Base-by-base conservation (phyloP, 2,113 vertebrate genomes). In the Sturnira hondurensis region DNA sequence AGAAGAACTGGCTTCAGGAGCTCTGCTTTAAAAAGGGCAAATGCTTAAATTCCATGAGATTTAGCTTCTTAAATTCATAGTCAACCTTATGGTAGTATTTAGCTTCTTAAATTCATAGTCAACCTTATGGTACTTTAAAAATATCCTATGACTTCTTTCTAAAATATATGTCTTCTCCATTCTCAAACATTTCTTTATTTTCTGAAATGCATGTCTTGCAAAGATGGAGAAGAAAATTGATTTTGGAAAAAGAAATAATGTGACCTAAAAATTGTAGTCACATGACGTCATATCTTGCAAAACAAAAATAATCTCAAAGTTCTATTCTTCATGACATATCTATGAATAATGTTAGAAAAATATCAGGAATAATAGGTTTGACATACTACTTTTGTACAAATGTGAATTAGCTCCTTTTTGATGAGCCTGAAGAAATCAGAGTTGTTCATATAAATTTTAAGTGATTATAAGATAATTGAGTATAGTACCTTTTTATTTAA, bases 381-480 rank as follows among this genome's bases (percentile, higher is more conserved):
- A 91, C 47, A 58, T 56, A 58, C 1, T 71, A n/a, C 24, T 89
- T 77, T 90, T 97, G 92, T 47, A 52, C 8, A 83, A 97, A 94
- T 36, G 19, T 54, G 70, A 89, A 91, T 96, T 1, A 95, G 92
- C 95, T 96, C 26, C 86, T 89, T 97, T 97, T 84, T 63, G 89
- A 63, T 7, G 97, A 88, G 2, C 54, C 61, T 73, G 61, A 33
- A 22, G 80, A 94, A 77, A 63, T 31, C 13, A n/a, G 24, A 94
- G 81, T 15, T 93, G 38, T 22, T 86, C 2, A 38, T n/a, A 58
- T 61, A 54, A 78, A 56, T 91, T 96, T 89, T 88, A 95, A 89
- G 22, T 22, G 85, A 86, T 93, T 96, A 58, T 96, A 91, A 78
- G 87, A 91, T 82, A 91, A 68, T 56, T 94, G 77, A 86, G 78